Base-by-base conservation (phyloP, 2,797 vertebrate species). In the Crax fasciolata region DNA sequence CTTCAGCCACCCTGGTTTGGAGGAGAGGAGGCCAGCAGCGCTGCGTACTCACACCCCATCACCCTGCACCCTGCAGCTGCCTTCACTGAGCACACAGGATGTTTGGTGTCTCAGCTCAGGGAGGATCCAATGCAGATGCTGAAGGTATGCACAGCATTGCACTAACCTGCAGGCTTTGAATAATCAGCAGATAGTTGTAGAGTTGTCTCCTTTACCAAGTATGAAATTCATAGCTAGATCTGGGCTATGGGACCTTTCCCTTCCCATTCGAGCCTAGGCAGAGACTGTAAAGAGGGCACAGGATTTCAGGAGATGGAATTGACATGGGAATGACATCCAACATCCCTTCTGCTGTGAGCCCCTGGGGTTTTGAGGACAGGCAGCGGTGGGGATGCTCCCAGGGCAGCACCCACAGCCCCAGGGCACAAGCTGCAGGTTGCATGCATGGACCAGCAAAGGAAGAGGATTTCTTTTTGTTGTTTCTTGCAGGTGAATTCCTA, bases 401-500 rank as follows among this genome's bases (percentile, higher is more conserved):
- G 30, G 46, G 35, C 58, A 82, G 72, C 0, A 62, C 17, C 70
- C 48, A 6, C 4, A 38, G 44, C 67, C 44, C 48, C 87, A 8
- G 48, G 27, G 72, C 32, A 70, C 30, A 44, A 32, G 51, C 57
- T 67, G 39, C 75, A 93, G 92, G 87, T 82, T 96, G 80, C 82
- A 86, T 73, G 62, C 58, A 11, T 9, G 44, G 74, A 68, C 23
- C 11, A 41, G 51, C 7, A 15, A 49, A 77, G 28, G 25, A 10
- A 4, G 12, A 13, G 6, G 9, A 11, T 6, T 44, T 39, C 66
- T 48, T 49, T 59, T 54, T 62, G 20, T 14, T 79, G 28, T 80
- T 92, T 91, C 89, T 94, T 97, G 94, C 97, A 98, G 98, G 98
- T 98, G 96, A 98, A 98, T 98, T 97, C 93, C 94, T 96, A 84